Percentiles rank a stretch among this genome's conserved stretches.
phyloP scores from a whole-genome alignment of 1,140 invertebrate species.

The Rhyzopertha dominica region DNA sequence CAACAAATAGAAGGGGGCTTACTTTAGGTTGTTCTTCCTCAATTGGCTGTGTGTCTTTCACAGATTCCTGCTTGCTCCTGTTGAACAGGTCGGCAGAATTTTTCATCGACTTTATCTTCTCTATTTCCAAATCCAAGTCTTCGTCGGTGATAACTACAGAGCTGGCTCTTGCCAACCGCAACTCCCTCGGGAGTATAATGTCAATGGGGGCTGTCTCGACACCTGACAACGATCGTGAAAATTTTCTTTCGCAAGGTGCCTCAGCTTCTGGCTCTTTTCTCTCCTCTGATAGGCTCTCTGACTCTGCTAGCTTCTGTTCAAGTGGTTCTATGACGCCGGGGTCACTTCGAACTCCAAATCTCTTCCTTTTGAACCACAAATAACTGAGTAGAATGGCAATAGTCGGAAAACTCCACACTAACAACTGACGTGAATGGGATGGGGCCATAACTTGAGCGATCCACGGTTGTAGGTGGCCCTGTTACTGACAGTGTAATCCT shows the following conservation, averaged over 20 bases:
- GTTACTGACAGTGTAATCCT: constrained; percentile 35
- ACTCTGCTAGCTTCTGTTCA: constrained; percentile 43
- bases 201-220: constrained; percentile 55
- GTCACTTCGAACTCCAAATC: constrained; percentile 44
- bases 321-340: constrained; percentile 30
- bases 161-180: constrained; percentile 47
- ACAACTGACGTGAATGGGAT: constrained; percentile 49
- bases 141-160: constrained; percentile 55
- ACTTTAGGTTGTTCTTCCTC: neutral
- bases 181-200: constrained; percentile 52
- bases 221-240: constrained; percentile 39
- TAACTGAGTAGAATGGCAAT: constrained; percentile 57
- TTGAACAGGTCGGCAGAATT: constrained; percentile 20
- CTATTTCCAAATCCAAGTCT: constrained; percentile 56
- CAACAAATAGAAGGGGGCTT: neutral
- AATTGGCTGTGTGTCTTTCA: no score
- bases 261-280: constrained; percentile 3
- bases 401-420: constrained; percentile 56
- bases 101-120: constrained; percentile 47
- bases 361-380: constrained; percentile 60
- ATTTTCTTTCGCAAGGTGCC: constrained; percentile 9
- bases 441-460: constrained; percentile 43
- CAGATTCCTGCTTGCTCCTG: constrained; percentile 1
- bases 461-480: constrained; percentile 42
- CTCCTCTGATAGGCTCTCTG: constrained; percentile 1